Base-by-base conservation (phyloP, 2,113 vertebrate species). In the Bos indicus region DNA sequence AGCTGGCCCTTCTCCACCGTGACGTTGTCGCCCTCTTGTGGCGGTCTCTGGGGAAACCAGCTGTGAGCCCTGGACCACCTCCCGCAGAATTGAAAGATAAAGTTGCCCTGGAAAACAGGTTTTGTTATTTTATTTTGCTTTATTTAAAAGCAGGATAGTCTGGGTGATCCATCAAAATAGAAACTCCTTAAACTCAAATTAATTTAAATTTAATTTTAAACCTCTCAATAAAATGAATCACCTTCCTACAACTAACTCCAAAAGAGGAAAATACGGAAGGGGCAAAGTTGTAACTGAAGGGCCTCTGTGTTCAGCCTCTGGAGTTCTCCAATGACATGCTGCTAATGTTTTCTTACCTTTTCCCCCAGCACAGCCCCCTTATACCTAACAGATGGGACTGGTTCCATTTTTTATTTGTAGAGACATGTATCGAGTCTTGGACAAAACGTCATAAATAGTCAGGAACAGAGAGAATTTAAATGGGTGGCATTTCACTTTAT, bases 21-120 rank as follows among this genome's bases (percentile, higher is more conserved):
- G 98, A 99, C 99, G 8, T 98, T 99, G 96, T 99, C 99, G 98
- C 99, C 99, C 99, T 99, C 99, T 98, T 98, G 99, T 98, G 99
- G 99, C 62, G 4, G 91, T 56, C 97, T 85, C n/a, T 97, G 97
- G 33, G 97, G 97, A 98, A 98, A 96, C 99, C 99, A 99, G 91
- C 98, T 99, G 95, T 95, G 97, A 71, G 94, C 96, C 80, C 97
- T 91, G 0, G 99, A 98, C 99, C 99, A 99, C 0, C 84, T 92
- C 28, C 94, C 67, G 0, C 99, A 99, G 33, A 99, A 95, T 28
- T 84, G 97, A 1, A 99, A 87, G 36, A 84, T 48, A 13, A 94
- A 26, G 93, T 97, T 89, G 6, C 43, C 97, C 98, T 98, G 95
- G 26, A 98, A 98, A 60, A 96, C 30, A 96, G 62, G 43, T 56